phyloP scores from a whole-genome alignment of 1,140 invertebrate species.

The Helicoverpa armigera region DNA sequence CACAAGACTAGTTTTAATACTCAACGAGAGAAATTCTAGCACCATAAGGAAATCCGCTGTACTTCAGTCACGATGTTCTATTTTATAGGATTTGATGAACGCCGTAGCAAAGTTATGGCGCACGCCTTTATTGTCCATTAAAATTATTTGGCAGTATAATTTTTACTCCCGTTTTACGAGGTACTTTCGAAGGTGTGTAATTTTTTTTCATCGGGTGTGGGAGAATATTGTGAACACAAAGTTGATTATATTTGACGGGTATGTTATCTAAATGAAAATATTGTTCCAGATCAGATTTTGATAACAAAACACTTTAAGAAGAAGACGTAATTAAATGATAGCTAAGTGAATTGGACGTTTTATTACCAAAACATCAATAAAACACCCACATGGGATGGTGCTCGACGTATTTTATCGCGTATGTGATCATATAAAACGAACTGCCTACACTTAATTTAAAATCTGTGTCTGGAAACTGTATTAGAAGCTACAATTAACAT shows the following conservation, averaged over 20 bases:
- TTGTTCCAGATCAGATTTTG: slow-evolving; percentile 10
- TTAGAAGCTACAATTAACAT: slow-evolving; percentile 9
- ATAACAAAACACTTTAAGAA: slow-evolving; percentile 7
- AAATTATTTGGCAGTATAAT: slow-evolving; percentile 38
- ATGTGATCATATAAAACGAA: slow-evolving; percentile 59
- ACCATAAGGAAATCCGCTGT: slow-evolving; percentile 42
- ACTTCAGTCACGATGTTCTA: neutral
- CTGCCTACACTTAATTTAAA: slow-evolving; percentile 55
- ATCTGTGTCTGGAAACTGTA: slow-evolving; percentile 54
- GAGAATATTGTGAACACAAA: neutral
- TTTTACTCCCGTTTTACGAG: slow-evolving; percentile 41
- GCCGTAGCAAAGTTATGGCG: slow-evolving; percentile 8
- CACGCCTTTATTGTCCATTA: slow-evolving; percentile 7
- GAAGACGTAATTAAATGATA: slow-evolving; percentile 46
- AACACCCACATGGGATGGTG: slow-evolving; percentile 64
- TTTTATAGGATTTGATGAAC: slow-evolving; percentile 16
- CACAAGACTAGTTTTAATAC: slow-evolving; percentile 43
- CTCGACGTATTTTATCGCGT: slow-evolving; percentile 64
- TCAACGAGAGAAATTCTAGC: slow-evolving; percentile 38
- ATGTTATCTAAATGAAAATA: neutral
- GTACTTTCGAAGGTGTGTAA: slow-evolving; percentile 2
- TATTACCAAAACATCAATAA: slow-evolving; percentile 63
- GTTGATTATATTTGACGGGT: neutral
- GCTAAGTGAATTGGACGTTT: slow-evolving; percentile 60
- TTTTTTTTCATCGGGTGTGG: neutral